These are phyloP conservation scores for Crocallis elinguaria DNA, from an alignment of 2,888 invertebrate species.

Conservation along the genomic window DNA sequence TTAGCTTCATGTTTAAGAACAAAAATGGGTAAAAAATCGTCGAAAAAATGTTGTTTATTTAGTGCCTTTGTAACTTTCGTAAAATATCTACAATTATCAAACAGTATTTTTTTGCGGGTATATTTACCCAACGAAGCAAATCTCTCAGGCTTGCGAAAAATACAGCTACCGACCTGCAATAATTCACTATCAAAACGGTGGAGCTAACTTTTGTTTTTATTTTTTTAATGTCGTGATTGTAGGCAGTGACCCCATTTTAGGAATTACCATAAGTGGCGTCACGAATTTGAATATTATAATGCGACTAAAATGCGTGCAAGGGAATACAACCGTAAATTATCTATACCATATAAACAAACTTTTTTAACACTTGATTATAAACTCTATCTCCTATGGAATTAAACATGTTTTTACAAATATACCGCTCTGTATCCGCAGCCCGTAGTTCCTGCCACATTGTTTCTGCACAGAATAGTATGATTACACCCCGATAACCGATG, in stretches of 20 bases:
- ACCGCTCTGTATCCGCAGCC: slow-evolving; percentile 41
- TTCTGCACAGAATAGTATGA: slow-evolving; percentile 64
- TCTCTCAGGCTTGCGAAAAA: slow-evolving; percentile 29
- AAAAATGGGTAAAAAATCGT: too few relatives aligned
- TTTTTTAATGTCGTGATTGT: slow-evolving; percentile 15
- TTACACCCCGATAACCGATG: slow-evolving; percentile 58
- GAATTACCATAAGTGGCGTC: slow-evolving; percentile 31
- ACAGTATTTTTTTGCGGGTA: background rate
- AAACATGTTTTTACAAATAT: slow-evolving; percentile 6
- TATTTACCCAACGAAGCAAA: slow-evolving; percentile 31
- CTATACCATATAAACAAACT: slow-evolving; percentile 23
- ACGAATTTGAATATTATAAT: slow-evolving; percentile 30
- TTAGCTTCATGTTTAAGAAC: too few relatives aligned
- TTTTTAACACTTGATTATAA: background rate
- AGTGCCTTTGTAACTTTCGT: too few relatives aligned
- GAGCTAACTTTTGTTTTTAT: slow-evolving; percentile 30
- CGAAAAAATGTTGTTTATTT: too few relatives aligned
- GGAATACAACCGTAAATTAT: slow-evolving; percentile 46
- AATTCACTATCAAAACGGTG: slow-evolving; percentile 20
- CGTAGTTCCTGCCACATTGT: slow-evolving; percentile 79
- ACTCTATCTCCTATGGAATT: slow-evolving; percentile 13
- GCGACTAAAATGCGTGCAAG: slow-evolving; percentile 27
- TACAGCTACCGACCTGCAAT: slow-evolving; percentile 27
- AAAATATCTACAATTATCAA: background rate
- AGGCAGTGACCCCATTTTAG: slow-evolving; percentile 28